Conservation (phyloP, 2,888 invertebrate species). For the Hypomecis punctinalis region DNA sequence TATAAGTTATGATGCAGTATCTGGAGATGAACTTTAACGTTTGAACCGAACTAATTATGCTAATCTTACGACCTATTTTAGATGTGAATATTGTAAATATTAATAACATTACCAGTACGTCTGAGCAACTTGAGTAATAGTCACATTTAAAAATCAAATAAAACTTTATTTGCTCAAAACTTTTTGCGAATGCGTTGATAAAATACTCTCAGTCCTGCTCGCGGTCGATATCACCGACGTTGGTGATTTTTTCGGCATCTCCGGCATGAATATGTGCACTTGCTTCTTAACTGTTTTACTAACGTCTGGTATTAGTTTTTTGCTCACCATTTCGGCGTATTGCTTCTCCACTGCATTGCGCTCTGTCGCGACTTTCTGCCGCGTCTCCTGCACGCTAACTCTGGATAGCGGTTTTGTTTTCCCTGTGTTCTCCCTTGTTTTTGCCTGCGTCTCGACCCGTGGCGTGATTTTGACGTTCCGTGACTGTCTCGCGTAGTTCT, state of each 20-base stretch:
- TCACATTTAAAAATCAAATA: conserved; percentile 14
- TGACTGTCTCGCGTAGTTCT: conserved; percentile 82
- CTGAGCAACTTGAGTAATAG: conserved; percentile 5
- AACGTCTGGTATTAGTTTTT: conserved; percentile 74
- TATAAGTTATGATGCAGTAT: no score
- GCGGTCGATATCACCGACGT: conserved; percentile 58
- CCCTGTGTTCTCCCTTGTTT: conserved; percentile 59
- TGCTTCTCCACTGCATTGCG: conserved; percentile 73
- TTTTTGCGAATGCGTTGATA: conserved; percentile 61
- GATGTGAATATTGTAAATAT: neutral
- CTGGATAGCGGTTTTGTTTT: conserved; percentile 66
- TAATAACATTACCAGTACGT: neutral
- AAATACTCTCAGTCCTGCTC: conserved; percentile 68
- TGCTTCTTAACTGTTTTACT: conserved; percentile 84
- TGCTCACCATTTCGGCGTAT: conserved; percentile 74
- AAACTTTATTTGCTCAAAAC: conserved; percentile 50
- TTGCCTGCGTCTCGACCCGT: conserved; percentile 58
- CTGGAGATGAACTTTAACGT: no score
- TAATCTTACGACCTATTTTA: no score
- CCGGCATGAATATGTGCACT: conserved; percentile 90
- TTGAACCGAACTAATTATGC: no score
- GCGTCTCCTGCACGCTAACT: conserved; percentile 66
- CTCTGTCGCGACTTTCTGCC: conserved; percentile 72
- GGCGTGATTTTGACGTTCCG: conserved; percentile 73
- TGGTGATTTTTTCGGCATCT: conserved; percentile 80